Evolutionary conservation across 2,113 vertebrate genomes (phyloP).

Genomic region (Psittacula cyanocephala): DNA sequence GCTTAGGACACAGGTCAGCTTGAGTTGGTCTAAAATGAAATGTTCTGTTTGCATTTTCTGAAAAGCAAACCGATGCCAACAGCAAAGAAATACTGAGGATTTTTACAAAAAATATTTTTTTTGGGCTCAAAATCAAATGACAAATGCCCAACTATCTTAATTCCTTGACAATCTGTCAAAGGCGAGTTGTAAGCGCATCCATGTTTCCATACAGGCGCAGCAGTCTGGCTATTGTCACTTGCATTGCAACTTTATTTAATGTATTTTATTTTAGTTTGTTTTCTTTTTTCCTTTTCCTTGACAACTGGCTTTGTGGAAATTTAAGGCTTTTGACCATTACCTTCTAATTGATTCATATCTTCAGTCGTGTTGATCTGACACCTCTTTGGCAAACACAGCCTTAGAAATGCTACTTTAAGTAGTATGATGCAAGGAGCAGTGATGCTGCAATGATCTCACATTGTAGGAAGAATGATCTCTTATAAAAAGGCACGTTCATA

Average conservation of each 20-base stretch:
- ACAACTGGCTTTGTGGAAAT: background rate
- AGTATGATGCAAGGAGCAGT: background rate
- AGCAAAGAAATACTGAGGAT: background rate
- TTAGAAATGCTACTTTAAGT: background rate
- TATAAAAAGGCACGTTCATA: conserved; percentile 37
- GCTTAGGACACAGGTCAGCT: background rate
- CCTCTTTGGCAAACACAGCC: background rate
- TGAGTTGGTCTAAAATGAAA: background rate
- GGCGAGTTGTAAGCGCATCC: background rate
- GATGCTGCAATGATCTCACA: background rate
- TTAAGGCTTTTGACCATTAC: background rate
- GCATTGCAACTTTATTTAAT: background rate
- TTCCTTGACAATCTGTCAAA: background rate
- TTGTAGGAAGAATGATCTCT: conserved; percentile 10
- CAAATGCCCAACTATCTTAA: background rate
- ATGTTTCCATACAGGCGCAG: background rate
- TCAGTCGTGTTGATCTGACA: background rate
- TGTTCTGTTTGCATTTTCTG: background rate
- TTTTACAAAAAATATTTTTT: background rate
- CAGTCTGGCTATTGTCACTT: background rate
- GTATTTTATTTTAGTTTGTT: background rate
- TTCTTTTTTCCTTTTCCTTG: background rate
- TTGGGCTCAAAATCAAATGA: background rate
- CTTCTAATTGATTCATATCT: background rate
- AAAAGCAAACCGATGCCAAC: background rate